Percentiles rank a stretch among this genome's conserved stretches.
Conservation (phyloP, 2,888 invertebrate species). For the Lasioglossum morio region DNA sequence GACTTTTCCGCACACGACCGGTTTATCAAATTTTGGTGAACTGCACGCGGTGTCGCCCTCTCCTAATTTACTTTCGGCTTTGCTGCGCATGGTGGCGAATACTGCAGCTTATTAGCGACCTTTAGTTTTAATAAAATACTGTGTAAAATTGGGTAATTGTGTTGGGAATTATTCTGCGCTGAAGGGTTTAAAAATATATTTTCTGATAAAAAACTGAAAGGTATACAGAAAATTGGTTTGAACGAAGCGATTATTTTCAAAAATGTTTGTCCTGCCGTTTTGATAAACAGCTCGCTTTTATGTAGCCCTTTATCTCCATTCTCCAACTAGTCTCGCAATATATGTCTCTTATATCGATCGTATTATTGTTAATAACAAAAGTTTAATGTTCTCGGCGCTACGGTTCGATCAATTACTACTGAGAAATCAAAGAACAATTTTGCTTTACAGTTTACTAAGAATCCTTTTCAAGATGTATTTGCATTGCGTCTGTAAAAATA, state of each 20-base stretch:
- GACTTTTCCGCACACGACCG: background rate
- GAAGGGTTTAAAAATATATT: background rate
- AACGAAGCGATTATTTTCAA: background rate
- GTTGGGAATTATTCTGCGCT: background rate
- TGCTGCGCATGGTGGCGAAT: background rate
- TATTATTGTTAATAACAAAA: too few relatives aligned
- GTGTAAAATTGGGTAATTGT: background rate
- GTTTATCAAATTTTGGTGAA: background rate
- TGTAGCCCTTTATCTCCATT: background rate
- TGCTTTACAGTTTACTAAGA: too few relatives aligned
- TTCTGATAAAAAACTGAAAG: background rate
- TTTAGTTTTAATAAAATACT: background rate
- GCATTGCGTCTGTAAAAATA: too few relatives aligned
- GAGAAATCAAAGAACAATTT: too few relatives aligned
- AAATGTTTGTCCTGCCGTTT: background rate
- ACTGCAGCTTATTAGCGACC: background rate
- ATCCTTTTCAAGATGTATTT: too few relatives aligned
- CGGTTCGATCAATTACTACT: too few relatives aligned
- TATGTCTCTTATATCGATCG: too few relatives aligned
- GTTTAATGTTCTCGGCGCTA: too few relatives aligned
- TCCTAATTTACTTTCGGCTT: background rate
- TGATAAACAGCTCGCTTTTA: background rate
- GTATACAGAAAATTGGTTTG: background rate
- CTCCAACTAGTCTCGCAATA: background rate
- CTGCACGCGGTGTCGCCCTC: background rate